phyloP scores from a whole-genome alignment of 2,113 vertebrate genomes.

The Rhinogobius similis region DNA sequence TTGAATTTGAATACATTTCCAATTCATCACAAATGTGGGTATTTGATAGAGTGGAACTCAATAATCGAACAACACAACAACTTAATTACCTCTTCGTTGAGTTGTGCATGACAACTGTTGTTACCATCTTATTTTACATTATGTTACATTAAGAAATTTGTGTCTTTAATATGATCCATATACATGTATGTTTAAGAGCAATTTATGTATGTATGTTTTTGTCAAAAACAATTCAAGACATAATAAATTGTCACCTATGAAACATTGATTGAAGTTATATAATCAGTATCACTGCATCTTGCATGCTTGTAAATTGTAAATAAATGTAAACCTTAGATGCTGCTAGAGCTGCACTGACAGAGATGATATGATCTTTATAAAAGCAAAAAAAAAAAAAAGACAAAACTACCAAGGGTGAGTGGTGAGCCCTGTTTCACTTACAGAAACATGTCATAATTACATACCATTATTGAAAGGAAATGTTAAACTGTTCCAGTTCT shows the following conservation, averaged over 20 bases:
- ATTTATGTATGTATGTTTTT: conserved; percentile 5
- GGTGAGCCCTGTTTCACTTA: too few species aligned
- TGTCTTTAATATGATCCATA: not conserved
- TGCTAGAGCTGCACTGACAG: too few species aligned
- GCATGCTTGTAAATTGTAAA: too few species aligned
- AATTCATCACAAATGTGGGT: conserved; percentile 61
- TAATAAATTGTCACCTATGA: not conserved
- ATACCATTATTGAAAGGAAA: too few species aligned
- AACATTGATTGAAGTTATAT: not conserved
- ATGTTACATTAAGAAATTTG: too few species aligned
- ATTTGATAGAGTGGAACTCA: conserved; percentile 69
- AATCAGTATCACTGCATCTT: too few species aligned
- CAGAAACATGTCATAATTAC: too few species aligned
- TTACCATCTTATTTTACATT: conserved; percentile 4
- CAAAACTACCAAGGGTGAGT: too few species aligned
- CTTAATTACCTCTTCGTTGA: conserved; percentile 50
- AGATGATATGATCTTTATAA: too few species aligned
- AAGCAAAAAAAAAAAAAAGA: too few species aligned
- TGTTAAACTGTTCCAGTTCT: too few species aligned
- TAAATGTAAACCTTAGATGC: too few species aligned
- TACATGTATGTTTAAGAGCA: not conserved
- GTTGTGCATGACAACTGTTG: conserved; percentile 53
- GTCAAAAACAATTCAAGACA: not conserved
- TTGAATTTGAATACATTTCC: conserved; percentile 69
- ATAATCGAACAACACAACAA: conserved; percentile 62